phyloP scores from a whole-genome alignment of 2,888 invertebrate genomes.

The Vannuccia rotundouncinata region DNA sequence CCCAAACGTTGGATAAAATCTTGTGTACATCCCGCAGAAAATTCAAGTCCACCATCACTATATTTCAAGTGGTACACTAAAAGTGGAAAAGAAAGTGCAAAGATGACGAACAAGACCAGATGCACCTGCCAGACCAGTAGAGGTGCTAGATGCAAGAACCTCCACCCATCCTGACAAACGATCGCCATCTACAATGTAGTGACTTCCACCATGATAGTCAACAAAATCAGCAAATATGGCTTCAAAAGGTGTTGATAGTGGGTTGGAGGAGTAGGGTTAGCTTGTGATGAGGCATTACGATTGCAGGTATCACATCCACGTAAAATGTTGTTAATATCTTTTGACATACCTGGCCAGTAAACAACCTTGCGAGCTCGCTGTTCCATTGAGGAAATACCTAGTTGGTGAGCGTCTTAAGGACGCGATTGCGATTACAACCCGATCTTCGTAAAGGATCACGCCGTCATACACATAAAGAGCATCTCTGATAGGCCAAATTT shows the following conservation, averaged over 20 bases:
- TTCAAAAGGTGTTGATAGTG: slow-evolving; percentile 23
- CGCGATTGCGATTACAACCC: neutral
- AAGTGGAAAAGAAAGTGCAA: slow-evolving; percentile 4
- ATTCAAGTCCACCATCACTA: neutral
- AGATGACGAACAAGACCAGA: slow-evolving; percentile 21
- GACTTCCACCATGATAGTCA: neutral
- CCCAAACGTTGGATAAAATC: slow-evolving; percentile 15
- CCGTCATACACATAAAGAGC: slow-evolving; percentile 4
- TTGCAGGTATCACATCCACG: neutral
- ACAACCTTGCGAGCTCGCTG: slow-evolving; percentile 4
- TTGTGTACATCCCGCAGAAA: neutral
- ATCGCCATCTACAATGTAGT: neutral
- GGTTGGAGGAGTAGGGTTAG: neutral
- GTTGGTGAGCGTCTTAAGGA: neutral
- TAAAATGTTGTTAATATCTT: neutral
- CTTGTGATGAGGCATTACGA: slow-evolving; percentile 2
- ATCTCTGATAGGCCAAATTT: neutral
- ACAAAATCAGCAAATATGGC: neutral
- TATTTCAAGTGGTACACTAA: slow-evolving; percentile 6
- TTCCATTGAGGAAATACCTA: slow-evolving; percentile 8
- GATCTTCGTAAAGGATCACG: slow-evolving; percentile 9
- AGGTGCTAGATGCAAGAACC: slow-evolving; percentile 4
- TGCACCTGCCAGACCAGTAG: slow-evolving; percentile 24
- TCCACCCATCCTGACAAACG: neutral
- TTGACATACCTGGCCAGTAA: neutral